phyloP scores from a whole-genome alignment of 1,140 invertebrate species.

The Musca vetustissima region DNA sequence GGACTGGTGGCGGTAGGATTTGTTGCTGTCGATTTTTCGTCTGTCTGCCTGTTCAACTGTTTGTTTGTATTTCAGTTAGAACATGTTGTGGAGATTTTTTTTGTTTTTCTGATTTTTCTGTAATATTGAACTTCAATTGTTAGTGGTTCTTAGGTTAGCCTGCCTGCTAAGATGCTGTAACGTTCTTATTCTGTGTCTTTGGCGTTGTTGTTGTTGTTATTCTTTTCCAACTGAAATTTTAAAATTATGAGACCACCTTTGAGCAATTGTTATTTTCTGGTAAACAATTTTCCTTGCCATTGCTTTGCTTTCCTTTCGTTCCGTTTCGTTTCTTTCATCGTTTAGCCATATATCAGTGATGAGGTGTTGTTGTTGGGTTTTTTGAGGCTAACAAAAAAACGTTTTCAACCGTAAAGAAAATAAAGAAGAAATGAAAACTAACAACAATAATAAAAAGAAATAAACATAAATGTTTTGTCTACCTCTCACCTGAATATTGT shows the following conservation, averaged over 20 bases:
- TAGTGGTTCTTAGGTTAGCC: no score
- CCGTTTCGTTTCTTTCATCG: background rate
- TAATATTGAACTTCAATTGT: background rate
- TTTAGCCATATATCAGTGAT: no score
- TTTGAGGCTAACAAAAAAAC: background rate
- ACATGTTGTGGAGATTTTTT: background rate
- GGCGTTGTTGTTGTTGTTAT: constrained; percentile 1
- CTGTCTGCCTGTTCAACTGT: background rate
- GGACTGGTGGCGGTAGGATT: no score
- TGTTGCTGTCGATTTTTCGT: background rate
- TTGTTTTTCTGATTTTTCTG: background rate
- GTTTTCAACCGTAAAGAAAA: no score
- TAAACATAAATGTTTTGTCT: constrained; percentile 10
- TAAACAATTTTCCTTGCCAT: constrained; percentile 1
- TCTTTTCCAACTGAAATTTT: constrained; percentile 13
- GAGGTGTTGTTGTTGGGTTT: background rate
- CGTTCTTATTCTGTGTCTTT: background rate
- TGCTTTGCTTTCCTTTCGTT: background rate
- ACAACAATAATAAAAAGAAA: background rate
- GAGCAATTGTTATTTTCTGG: constrained; percentile 20
- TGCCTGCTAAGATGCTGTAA: no score
- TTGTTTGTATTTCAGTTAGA: background rate
- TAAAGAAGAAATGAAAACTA: no score
- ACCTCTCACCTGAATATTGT: background rate
- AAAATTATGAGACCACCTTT: constrained; percentile 24